Conservation (phyloP, 2,888 invertebrate genomes). For the Leptinotarsa rubiginosa region DNA sequence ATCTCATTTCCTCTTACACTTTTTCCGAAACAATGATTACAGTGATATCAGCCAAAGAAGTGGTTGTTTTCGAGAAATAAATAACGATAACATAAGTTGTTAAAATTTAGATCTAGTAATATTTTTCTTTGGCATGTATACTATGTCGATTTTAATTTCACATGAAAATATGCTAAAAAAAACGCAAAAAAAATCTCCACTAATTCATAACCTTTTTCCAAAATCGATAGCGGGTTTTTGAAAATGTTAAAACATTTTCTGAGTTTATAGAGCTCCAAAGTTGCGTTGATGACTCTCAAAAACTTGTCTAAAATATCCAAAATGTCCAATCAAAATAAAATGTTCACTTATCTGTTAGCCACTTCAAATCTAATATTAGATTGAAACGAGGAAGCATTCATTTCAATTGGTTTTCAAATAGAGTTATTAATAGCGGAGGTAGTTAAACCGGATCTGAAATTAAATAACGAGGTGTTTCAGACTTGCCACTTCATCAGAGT, state of each 20-base stretch:
- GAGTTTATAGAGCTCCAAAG: neutral
- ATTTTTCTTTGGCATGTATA: no score
- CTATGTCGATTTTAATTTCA: no score
- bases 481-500: conserved; percentile 5
- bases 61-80: no score
- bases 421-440: conserved; percentile 6
- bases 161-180: no score
- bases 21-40: no score
- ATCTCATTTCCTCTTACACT: no score
- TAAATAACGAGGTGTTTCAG: conserved; percentile 15
- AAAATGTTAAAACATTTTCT: neutral
- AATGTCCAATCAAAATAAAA: neutral
- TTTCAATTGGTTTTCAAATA: conserved; percentile 1
- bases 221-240: no score
- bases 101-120: no score
- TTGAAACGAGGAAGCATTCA: conserved; percentile 13
- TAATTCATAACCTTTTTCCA: no score
- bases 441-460: conserved; percentile 12
- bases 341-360: neutral
- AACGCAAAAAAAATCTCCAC: no score
- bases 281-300: neutral
- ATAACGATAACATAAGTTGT: no score
- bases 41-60: no score
- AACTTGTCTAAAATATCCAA: neutral
- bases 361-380: conserved; percentile 15